Evolutionary conservation across 2,797 vertebrate species (phyloP).

Genomic region (Gastrophryne carolinensis): DNA sequence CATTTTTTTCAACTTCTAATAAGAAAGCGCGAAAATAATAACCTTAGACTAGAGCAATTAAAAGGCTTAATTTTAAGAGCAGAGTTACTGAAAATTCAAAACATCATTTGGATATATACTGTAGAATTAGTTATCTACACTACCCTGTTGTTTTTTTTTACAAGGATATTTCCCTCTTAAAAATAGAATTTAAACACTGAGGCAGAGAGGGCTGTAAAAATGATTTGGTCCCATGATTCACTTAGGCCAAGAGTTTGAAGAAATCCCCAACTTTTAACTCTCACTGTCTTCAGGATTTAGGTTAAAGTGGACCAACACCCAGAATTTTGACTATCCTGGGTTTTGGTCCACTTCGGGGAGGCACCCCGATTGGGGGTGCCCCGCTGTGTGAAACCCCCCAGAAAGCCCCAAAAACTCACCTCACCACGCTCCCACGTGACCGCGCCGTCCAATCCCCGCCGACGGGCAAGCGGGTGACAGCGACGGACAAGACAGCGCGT

Average conservation of each 20-base stretch:
- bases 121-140: neutral
- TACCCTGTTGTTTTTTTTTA: neutral
- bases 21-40: neutral
- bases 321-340: neutral
- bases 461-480: no score
- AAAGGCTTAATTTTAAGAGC: neutral
- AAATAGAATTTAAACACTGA: neutral
- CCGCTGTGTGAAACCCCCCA: no score
- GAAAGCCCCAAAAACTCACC: no score
- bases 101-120: neutral
- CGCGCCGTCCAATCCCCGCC: no score
- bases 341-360: no score
- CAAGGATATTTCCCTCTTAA: constrained; percentile 9
- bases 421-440: no score
- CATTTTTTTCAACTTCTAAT: neutral
- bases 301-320: neutral
- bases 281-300: neutral
- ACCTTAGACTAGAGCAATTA: neutral
- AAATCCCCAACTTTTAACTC: neutral
- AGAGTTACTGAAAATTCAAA: neutral
- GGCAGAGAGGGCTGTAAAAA: neutral
- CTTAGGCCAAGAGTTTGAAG: neutral
- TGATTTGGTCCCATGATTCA: neutral
- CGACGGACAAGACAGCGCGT: no score
- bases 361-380: no score